Evolutionary conservation across 2,888 invertebrate species (phyloP), one percentile per base, ranked within the genome.

Genomic region (Chrysolina oricalcia): DNA sequence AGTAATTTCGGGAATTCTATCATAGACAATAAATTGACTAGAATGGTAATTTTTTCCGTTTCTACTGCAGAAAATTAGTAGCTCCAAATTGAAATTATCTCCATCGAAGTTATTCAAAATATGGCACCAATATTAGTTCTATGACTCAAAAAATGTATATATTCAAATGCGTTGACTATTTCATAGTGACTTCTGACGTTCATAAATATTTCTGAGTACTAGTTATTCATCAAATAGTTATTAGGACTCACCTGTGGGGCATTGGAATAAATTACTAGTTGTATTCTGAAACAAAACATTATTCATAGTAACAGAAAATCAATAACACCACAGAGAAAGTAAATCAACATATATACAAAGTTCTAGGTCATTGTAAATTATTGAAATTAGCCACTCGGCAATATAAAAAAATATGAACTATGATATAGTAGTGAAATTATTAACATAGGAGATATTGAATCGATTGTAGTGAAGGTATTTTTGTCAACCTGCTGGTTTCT

Each of bases 231-330:
- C 11, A 19, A 66, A 19, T 13, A 19, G 19, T 59, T 50, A 71
- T 23, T 43, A 48, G n/a, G 46, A 92, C 93, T 93, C 89, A 94
- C 94, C 93, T 87, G 92, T 93, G 84, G 93, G 93, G 91, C 94
- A 94, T 85, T 92, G 92, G 90, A 93, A 94, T 88, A 93, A 87
- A 85, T 88, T 90, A 79, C 87, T 87, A 78, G 92, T 91, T 85
- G 83, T 80, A 81, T 91, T 91, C 93, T 93, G 93, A 79, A 92
- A 92, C 85, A 88, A 87, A 87, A 88, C 88, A 86, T 41, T 70
- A 64, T 15, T 43, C 13, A 21, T 43, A 10, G 43, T 15, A 0
- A 41, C 17, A 43, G 41, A 35, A 27, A 35, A 40, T 63, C 40
- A 63, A 63, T 35, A 19, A 53, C 11, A 53, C 21, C 21, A n/a